Evolutionary conservation across 2,888 invertebrate genomes (phyloP).

Genomic region (Chaitophorus viminalis): DNA sequence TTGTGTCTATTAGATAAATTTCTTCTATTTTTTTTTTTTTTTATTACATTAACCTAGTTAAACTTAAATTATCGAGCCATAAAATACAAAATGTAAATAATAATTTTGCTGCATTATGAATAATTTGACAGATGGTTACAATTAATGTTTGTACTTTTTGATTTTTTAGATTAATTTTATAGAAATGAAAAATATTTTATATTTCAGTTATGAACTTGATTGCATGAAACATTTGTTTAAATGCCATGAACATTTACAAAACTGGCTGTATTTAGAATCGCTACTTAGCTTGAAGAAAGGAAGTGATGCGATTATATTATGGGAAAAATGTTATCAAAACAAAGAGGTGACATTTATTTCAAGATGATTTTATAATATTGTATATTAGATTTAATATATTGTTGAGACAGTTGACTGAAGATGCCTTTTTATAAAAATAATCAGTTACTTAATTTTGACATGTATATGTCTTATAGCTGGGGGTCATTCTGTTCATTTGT

Average conservation of each 20-base stretch:
- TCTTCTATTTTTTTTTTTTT: too few relatives aligned
- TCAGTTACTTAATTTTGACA: too few relatives aligned
- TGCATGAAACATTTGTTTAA: conserved; percentile 44
- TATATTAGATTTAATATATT: not conserved
- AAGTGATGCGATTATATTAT: conserved; percentile 17
- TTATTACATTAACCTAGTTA: too few relatives aligned
- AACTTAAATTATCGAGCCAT: not conserved
- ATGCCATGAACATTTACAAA: conserved; percentile 36
- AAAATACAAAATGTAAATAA: not conserved
- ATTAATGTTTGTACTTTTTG: not conserved
- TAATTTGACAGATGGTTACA: not conserved
- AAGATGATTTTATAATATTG: not conserved
- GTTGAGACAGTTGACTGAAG: not conserved
- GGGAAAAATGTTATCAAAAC: conserved; percentile 44
- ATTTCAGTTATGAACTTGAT: conserved; percentile 42
- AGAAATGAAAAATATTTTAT: not conserved
- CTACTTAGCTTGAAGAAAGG: conserved; percentile 32
- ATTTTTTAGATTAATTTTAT: not conserved
- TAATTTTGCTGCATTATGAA: not conserved
- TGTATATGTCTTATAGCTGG: too few relatives aligned
- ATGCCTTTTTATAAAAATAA: too few relatives aligned
- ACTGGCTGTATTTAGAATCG: conserved; percentile 46
- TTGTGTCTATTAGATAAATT: too few relatives aligned
- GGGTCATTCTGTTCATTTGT: too few relatives aligned
- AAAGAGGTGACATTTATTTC: conserved; percentile 42